Evolutionary conservation across 1,140 invertebrate genomes (phyloP), one percentile per base, ranked within the genome.

Genomic region (Lepidostoma basale): DNA sequence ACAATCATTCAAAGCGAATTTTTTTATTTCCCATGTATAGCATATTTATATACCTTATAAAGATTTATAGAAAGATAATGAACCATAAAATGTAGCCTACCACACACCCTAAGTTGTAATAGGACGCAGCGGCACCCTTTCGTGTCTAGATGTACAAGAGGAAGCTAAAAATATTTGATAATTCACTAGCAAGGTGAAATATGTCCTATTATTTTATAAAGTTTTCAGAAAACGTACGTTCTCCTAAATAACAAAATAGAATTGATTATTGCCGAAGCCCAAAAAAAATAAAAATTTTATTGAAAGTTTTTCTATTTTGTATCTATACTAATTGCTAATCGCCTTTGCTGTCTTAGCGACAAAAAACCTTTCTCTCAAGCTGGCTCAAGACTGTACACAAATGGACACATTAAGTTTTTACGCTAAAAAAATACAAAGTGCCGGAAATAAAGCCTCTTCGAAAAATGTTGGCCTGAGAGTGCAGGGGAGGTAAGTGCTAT

Each of bases 361-460:
- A 56, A 56, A 44, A 62, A 62, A 26, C 3, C 59, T 20, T 23
- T 39, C 22, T 45, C 12, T n/a, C 18, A 20, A 39, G 59, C 25
- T 18, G 23, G 36, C 40, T 42, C 14, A 62, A 62, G 42, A 45
- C 45, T 44, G 20, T 28, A 28, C 23, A 62, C 14, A 62, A 62
- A 25, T 62, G 59, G 59, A 62, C 59, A 62, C 14, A 45, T 62
- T 44, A 62, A 28, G 59, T 44, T 62, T 62, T 62, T 62, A 25
- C 18, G 9, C 16, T 9, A 20, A 62, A 62, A 62, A 44, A 45
- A 44, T 44, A 22, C 26, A 44, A 62, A 62, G 59, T 62, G 39
- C 39, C 59, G 39, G 59, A 62, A n/a, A 23, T 16, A 30, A 62
- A 62, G 30, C 59, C 42, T 36, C 59, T 25, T 18, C 40, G 23